Conservation (phyloP, 2,888 invertebrate genomes). For the Mamestra brassicae region DNA sequence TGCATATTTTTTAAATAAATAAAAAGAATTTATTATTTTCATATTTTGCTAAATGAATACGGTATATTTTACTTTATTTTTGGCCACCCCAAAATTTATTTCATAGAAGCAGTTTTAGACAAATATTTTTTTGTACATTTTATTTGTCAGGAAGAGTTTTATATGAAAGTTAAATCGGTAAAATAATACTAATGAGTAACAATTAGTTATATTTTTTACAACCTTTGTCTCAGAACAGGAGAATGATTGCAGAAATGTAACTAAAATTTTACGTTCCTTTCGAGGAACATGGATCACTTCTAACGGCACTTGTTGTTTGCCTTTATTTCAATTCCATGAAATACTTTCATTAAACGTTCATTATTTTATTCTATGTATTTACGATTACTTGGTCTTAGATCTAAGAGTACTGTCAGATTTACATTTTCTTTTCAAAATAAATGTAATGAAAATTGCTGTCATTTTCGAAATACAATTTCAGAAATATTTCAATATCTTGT, state of each 20-base stretch:
- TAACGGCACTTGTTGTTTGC: neutral
- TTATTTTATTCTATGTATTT: neutral
- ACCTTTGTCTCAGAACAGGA: neutral
- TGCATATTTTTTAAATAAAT: too few relatives aligned
- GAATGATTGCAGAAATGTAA: neutral
- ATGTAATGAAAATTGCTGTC: neutral
- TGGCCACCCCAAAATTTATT: too few relatives aligned
- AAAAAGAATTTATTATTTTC: too few relatives aligned
- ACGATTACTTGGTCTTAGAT: neutral
- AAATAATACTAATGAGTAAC: neutral
- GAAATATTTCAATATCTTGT: slow-evolving; percentile 15
- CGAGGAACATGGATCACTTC: neutral
- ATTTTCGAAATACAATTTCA: neutral
- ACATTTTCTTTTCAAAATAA: neutral
- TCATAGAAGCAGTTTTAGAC: too few relatives aligned
- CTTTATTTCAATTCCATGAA: neutral
- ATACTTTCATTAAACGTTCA: neutral
- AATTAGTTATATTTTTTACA: too few relatives aligned
- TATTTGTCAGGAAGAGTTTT: neutral
- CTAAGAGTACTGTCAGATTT: neutral
- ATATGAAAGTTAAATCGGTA: neutral
- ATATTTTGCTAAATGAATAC: too few relatives aligned
- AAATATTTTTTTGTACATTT: too few relatives aligned
- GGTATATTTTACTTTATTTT: too few relatives aligned
- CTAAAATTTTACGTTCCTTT: neutral